Evolutionary conservation across 1,140 invertebrate genomes (phyloP), one percentile per base, ranked within the genome.

Genomic region (Drosophila novamexicana): DNA sequence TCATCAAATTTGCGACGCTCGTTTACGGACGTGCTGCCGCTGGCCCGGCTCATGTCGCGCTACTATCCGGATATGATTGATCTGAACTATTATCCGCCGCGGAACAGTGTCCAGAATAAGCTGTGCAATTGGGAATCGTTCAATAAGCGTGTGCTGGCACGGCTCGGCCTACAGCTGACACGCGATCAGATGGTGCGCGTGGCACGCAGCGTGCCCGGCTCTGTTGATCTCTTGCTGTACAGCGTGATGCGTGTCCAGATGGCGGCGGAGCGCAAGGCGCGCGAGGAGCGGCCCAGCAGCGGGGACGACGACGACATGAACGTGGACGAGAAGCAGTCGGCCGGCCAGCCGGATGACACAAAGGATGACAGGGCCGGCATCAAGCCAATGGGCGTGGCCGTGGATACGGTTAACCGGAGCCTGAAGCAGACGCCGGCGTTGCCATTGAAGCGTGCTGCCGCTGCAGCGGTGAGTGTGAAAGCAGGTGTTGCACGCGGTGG

Each of bases 41-140:
- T 96, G 91, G 96, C 95, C 0, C 95, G 96, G 88, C 94, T 96
- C 6, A 88, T 96, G 7, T 95, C 94, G 79, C 92, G 94, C 7
- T 94, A 95, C 76, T 96, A 95, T 86, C 96, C 96, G 0, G 95
- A 94, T 68, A 71, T 95, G 8, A 94, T 96, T 1, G 95, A 96
- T 29, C 85, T 96, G 75, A 95, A 96, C 69, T 96, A 96, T 91
- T 96, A 96, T 79, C 94, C 93, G 10, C 93, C 95, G 0, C 92
- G 94, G 16, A 96, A 94, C 83, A 95, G 95, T 40, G 92, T 95
- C 36, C 91, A 94, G 0, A 93, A 95, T 47, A 96, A 96, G 91
- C 78, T 96, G 12, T 94, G 95, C 44, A 96, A 96, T 77, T 97
- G 96, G 96, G 93, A 94, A 64, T 95, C 94, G 0, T 89, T 96